These are phyloP conservation scores for Antennarius striatus DNA, from an alignment of 2,113 vertebrate species.

Conservation along the genomic window DNA sequence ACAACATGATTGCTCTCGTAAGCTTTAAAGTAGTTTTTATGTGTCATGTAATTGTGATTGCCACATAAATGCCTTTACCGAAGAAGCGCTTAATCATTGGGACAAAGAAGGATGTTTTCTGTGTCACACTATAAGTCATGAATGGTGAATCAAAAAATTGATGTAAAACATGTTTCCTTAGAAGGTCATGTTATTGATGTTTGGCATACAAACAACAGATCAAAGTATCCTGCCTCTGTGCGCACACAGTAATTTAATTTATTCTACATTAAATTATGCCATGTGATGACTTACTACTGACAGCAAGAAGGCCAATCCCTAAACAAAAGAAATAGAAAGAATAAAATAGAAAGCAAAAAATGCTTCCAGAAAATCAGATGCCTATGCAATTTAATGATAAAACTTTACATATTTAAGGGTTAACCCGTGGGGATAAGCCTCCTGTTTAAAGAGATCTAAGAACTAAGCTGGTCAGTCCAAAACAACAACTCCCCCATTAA, in stretches of 20 bases:
- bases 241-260: no score
- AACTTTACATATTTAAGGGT: constrained; percentile 66
- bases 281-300: no score
- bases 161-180: neutral
- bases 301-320: neutral
- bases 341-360: constrained; percentile 24
- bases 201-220: neutral
- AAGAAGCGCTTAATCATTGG: no score
- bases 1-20: constrained; percentile 27
- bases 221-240: neutral
- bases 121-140: neutral
- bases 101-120: neutral
- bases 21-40: constrained; percentile 6
- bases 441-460: constrained; percentile 60
- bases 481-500: constrained; percentile 61
- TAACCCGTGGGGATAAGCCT: constrained; percentile 59
- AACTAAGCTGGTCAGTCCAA: constrained; percentile 51
- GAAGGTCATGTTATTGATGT: no score
- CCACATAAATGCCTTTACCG: neutral
- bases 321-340: constrained; percentile 7
- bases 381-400: constrained; percentile 21
- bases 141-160: neutral
- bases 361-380: constrained; percentile 49
- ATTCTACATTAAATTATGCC: no score
- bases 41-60: neutral